Evolutionary conservation across 2,113 vertebrate species (phyloP).

Genomic region (Brienomyrus brachyistius): DNA sequence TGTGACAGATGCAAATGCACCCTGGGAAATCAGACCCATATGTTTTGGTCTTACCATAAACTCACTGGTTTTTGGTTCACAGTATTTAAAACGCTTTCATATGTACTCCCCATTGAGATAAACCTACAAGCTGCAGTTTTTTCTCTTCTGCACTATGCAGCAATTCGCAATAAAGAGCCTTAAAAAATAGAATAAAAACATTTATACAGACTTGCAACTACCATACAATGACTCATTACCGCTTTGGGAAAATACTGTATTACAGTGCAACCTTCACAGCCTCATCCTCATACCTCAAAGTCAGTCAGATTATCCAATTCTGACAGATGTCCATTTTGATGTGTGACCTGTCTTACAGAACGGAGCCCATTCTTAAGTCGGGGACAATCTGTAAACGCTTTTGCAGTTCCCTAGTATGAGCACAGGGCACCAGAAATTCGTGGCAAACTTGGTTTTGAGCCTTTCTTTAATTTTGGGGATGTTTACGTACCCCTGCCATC

Average conservation of each 20-base stretch:
- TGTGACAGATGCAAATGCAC: neutral
- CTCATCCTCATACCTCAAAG: neutral
- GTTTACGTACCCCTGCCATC: neutral
- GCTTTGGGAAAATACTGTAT: neutral
- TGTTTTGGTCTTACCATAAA: neutral
- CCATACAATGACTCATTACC: neutral
- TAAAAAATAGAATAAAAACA: neutral
- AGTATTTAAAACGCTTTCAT: neutral
- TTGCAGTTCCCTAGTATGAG: neutral
- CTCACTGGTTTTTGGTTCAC: neutral
- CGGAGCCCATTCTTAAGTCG: neutral
- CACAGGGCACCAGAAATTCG: neutral
- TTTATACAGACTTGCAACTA: neutral
- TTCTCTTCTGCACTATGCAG: neutral
- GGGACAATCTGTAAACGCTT: neutral
- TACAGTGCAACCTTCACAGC: neutral
- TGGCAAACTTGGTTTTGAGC: neutral
- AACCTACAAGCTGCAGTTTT: neutral
- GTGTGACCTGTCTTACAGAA: neutral
- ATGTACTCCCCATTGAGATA: neutral
- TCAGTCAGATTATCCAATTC: neutral
- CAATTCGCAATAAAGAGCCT: neutral
- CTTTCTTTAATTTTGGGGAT: neutral
- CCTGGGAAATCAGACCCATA: neutral
- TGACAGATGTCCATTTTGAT: neutral